Base-by-base conservation (phyloP, 2,797 vertebrate genomes). In the Antrozous pallidus region DNA sequence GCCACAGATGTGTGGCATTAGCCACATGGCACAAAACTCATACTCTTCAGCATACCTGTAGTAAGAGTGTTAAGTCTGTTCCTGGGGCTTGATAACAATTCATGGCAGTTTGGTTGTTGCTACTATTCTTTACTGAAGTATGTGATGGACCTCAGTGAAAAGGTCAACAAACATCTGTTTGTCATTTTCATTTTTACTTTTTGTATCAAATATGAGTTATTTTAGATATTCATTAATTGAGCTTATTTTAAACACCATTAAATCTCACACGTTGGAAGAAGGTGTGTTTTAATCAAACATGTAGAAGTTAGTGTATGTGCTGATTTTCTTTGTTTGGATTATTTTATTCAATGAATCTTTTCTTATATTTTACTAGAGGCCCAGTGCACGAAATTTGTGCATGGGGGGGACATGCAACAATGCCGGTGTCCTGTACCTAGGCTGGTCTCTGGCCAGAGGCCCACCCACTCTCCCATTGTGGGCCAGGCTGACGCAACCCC, bases 241-340 rank as follows among this genome's bases (percentile, higher is more conserved):
- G 40, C 26, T 89, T 95, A 74, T 89, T 89, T 95, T 79, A 33
- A 67, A 49, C 13, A 89, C 80, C 20, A 67, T 40, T 85, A 74
- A 85, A 80, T 40, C 9, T 49, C 2, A 6, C 20, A 89, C 14
- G 88, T 47, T 88, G 61, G 20, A 77, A 88, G 83, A 92, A 17
- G 47, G 10, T 79, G 3, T 87, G 22, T 74, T 87, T 81, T 61
- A 71, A 45, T 26, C n/a, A 69, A 67, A 1, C 11, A n/a, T 49
- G 16, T 45, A 56, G 6, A 69, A 79, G 26, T 56, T 92, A 47
- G 2, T 56, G 3, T 79, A 58, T 49, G 13, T 56, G 56, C 40
- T 85, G 36, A 74, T 90, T 58, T 67, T 11, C 56, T 40, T 80
- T 73, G 73, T 54, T 54, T 54, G 20, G 26, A 26, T 89, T 74